A percentile compares a stretch with the other conserved stretches of the same genome.
These are phyloP conservation scores for Pemphigus obesinymphae DNA, from an alignment of 1,140 invertebrate genomes.

Conservation along the genomic window DNA sequence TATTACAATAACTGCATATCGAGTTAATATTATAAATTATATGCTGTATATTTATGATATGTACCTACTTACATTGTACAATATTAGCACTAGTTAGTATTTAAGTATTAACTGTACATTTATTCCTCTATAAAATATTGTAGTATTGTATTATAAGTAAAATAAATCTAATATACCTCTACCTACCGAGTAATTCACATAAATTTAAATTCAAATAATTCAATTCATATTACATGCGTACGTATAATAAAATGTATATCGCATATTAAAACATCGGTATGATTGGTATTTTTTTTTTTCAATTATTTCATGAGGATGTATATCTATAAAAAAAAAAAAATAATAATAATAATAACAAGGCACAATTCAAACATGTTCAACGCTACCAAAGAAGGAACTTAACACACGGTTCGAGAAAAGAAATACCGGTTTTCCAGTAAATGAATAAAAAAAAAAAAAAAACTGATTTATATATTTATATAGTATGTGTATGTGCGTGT, in stretches of 20 bases:
- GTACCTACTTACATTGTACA: no score
- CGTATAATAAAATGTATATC: not conserved
- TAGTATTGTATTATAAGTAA: no score
- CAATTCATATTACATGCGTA: not conserved
- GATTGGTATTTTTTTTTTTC: not conserved
- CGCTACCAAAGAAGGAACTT: conserved; percentile 9
- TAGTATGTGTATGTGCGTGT: not conserved
- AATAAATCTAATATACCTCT: no score
- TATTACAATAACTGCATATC: no score
- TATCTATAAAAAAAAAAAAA: no score
- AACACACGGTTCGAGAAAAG: not conserved
- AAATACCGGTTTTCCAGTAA: conserved; percentile 22
- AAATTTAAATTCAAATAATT: not conserved
- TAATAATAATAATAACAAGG: not conserved
- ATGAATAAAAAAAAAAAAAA: not conserved
- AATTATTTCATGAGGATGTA: not conserved
- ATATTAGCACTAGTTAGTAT: no score
- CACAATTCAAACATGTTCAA: conserved; percentile 3
- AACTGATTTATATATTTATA: not conserved
- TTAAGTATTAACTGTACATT: no score
- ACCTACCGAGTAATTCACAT: no score
- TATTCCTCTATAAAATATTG: no score
- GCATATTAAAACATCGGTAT: not conserved
- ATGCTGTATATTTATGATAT: no score
- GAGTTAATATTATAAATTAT: no score